phyloP scores from a whole-genome alignment of 2,888 invertebrate genomes.

The Poecilobothrus nobilitatus region DNA sequence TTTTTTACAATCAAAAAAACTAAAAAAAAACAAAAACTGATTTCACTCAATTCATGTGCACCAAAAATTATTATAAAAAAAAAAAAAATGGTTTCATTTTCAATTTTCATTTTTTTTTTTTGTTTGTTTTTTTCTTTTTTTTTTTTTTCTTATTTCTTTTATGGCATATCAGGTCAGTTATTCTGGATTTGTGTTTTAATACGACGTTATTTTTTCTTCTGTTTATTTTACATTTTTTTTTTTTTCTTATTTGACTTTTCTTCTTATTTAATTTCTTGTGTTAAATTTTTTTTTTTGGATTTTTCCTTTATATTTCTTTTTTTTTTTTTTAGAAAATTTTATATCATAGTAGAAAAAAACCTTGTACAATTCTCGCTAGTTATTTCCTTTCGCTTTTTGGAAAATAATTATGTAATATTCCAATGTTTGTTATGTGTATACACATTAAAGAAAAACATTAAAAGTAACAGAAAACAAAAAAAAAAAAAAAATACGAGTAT shows the following conservation, averaged over 20 bases:
- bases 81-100: not conserved
- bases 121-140: too few relatives aligned
- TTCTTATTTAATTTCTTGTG: too few relatives aligned
- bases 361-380: not conserved
- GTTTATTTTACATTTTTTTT: too few relatives aligned
- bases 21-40: too few relatives aligned
- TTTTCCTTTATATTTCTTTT: not conserved
- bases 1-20: too few relatives aligned
- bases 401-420: not conserved
- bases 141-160: too few relatives aligned
- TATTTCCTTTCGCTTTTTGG: slow-evolving; percentile 1
- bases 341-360: not conserved
- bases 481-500: too few relatives aligned
- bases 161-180: not conserved
- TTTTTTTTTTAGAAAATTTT: not conserved
- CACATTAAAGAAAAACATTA: not conserved
- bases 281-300: not conserved
- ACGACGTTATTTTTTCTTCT: not conserved
- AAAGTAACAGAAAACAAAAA: too few relatives aligned
- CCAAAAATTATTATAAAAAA: too few relatives aligned
- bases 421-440: not conserved
- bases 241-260: too few relatives aligned
- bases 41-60: too few relatives aligned
- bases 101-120: not conserved
- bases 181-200: not conserved